Percentiles rank a stretch among this genome's conserved stretches.
Conservation (phyloP, 2,113 vertebrate genomes). For the Psittacus erithacus region DNA sequence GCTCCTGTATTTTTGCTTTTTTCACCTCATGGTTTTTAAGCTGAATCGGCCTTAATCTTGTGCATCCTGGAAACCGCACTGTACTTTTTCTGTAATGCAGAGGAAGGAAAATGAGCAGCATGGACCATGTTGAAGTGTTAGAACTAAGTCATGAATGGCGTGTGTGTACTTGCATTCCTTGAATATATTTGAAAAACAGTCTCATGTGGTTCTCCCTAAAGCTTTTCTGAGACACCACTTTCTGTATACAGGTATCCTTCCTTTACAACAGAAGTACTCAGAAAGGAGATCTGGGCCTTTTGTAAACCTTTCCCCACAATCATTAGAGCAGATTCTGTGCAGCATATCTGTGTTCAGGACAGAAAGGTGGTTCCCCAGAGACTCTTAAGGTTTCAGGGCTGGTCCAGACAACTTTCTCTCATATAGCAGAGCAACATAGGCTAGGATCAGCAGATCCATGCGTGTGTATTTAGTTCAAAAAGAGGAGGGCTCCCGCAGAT, state of each 20-base stretch:
- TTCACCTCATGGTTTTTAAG: neutral
- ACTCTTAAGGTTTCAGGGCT: neutral
- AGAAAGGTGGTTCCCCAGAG: neutral
- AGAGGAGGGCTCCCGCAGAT: neutral
- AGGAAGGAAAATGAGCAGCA: neutral
- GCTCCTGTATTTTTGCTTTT: neutral
- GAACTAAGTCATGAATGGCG: neutral
- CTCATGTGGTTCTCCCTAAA: neutral
- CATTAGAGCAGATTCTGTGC: neutral
- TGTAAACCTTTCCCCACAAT: neutral
- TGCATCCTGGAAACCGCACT: neutral
- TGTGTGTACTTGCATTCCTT: neutral
- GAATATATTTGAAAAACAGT: neutral
- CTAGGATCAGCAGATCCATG: neutral
- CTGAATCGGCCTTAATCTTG: neutral
- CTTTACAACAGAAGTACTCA: accelerated
- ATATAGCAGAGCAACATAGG: neutral
- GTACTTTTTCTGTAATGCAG: neutral
- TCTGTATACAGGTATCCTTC: neutral
- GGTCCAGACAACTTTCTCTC: neutral
- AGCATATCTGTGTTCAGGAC: neutral
- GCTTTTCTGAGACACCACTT: neutral
- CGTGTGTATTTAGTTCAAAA: neutral
- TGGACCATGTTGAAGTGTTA: neutral
- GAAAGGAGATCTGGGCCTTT: neutral